These are phyloP conservation scores for Parascotia fuliginaria DNA, from an alignment of 2,888 invertebrate species.

Conservation along the genomic window DNA sequence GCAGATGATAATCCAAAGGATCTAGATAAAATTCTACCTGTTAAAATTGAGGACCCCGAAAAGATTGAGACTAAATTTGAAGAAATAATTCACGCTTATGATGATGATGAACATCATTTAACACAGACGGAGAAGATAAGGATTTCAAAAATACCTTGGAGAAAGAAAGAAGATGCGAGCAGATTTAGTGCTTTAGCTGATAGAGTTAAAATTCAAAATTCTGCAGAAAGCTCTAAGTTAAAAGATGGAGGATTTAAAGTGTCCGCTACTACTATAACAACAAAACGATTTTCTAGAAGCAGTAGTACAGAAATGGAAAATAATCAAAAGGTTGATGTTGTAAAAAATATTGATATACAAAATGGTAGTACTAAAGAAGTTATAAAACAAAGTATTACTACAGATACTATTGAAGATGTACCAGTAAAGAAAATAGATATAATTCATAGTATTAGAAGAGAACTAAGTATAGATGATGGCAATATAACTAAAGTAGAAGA, in stretches of 20 bases:
- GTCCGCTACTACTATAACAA: slow-evolving; percentile 29
- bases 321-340: slow-evolving; percentile 5
- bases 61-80: slow-evolving; percentile 71
- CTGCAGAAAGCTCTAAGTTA: slow-evolving; percentile 12
- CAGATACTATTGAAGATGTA: slow-evolving; percentile 12
- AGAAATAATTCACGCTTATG: slow-evolving; percentile 75
- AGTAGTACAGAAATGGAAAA: slow-evolving; percentile 20
- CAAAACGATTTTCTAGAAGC: slow-evolving; percentile 26
- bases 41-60: slow-evolving; percentile 61
- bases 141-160: slow-evolving; percentile 67
- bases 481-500: slow-evolving; percentile 15
- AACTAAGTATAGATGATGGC: slow-evolving; percentile 7
- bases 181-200: slow-evolving; percentile 19
- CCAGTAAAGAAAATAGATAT: slow-evolving; percentile 36
- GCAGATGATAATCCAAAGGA: slow-evolving; percentile 41
- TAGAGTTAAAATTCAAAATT: slow-evolving; percentile 22
- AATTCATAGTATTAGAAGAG: slow-evolving; percentile 29
- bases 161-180: slow-evolving; percentile 51
- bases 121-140: slow-evolving; percentile 50
- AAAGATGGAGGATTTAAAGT: slow-evolving; percentile 38
- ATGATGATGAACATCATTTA: slow-evolving; percentile 51
- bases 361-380: slow-evolving; percentile 4
- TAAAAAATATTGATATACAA: slow-evolving; percentile 1
- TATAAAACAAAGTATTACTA: neutral
- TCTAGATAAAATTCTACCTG: slow-evolving; percentile 48